Evolutionary conservation across 1,140 invertebrate genomes (phyloP).

Genomic region (Lasaia peninsularis): DNA sequence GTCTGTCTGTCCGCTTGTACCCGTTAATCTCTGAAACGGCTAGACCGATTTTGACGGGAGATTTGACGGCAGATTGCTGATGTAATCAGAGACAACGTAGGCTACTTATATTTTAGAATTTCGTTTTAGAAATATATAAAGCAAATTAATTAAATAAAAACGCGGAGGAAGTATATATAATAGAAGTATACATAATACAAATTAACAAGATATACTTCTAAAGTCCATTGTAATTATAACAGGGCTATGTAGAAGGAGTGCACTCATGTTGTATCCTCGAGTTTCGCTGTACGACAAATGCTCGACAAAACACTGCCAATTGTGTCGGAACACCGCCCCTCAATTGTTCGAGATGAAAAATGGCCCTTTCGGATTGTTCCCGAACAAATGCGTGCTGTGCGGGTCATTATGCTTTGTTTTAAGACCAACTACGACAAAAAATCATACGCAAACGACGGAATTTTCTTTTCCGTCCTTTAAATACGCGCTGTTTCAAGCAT

Average conservation of each 20-base stretch:
- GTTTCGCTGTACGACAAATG: slow-evolving; percentile 61
- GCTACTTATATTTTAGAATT: no score
- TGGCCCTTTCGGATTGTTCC: slow-evolving; percentile 73
- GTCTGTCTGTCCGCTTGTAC: no score
- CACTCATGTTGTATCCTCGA: slow-evolving; percentile 52
- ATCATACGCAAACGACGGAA: slow-evolving; percentile 57
- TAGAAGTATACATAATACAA: no score
- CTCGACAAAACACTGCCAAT: slow-evolving; percentile 75
- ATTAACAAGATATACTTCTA: no score
- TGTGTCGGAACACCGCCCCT: slow-evolving; percentile 68
- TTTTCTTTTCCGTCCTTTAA: slow-evolving; percentile 55
- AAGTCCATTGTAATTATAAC: slow-evolving; percentile 20
- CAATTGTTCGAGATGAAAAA: slow-evolving; percentile 76
- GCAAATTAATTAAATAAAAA: no score
- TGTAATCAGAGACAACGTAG: no score
- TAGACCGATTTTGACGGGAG: no score
- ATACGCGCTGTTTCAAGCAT: slow-evolving; percentile 9
- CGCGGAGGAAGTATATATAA: no score
- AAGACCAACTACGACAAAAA: slow-evolving; percentile 70
- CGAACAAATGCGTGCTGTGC: slow-evolving; percentile 72
- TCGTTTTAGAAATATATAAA: no score
- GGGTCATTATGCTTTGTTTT: slow-evolving; percentile 76
- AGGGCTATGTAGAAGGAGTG: slow-evolving; percentile 34
- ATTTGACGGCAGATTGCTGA: no score
- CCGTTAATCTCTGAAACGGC: no score